These are phyloP conservation scores for Bovichtus variegatus DNA, from an alignment of 2,797 vertebrate species.

Conservation along the genomic window DNA sequence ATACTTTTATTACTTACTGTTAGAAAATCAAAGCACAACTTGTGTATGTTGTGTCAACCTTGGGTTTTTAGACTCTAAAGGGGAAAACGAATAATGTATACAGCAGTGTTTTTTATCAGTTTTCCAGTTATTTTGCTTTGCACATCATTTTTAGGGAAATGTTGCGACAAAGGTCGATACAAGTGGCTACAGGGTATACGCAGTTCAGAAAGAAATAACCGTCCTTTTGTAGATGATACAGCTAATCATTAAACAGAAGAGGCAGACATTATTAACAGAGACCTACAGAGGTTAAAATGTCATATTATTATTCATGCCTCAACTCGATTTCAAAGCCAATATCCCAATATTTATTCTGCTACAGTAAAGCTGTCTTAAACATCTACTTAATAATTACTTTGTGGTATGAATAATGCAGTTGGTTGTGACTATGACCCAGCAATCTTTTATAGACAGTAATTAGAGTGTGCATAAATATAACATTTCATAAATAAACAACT, in stretches of 20 bases:
- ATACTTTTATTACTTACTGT: slow-evolving; percentile 13
- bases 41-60: neutral
- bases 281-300: neutral
- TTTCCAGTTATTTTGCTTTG: slow-evolving; percentile 3
- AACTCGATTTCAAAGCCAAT: neutral
- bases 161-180: neutral
- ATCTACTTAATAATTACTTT: neutral
- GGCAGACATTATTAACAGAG: neutral
- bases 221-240: neutral
- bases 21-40: slow-evolving; percentile 19
- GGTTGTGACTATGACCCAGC: neutral
- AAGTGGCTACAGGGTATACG: neutral
- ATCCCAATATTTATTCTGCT: neutral
- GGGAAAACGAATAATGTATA: neutral
- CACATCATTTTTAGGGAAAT: neutral
- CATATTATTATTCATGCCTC: neutral
- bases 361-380: neutral
- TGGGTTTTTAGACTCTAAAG: neutral
- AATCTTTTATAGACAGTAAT: neutral
- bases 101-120: neutral
- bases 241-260: neutral
- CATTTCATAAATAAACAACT: neutral
- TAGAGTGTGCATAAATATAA: neutral
- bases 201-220: neutral
- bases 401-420: slow-evolving; percentile 11